Evolutionary conservation across 2,113 vertebrate genomes (phyloP), one percentile per base, ranked within the genome.

Genomic region (Seriola aureovittata): DNA sequence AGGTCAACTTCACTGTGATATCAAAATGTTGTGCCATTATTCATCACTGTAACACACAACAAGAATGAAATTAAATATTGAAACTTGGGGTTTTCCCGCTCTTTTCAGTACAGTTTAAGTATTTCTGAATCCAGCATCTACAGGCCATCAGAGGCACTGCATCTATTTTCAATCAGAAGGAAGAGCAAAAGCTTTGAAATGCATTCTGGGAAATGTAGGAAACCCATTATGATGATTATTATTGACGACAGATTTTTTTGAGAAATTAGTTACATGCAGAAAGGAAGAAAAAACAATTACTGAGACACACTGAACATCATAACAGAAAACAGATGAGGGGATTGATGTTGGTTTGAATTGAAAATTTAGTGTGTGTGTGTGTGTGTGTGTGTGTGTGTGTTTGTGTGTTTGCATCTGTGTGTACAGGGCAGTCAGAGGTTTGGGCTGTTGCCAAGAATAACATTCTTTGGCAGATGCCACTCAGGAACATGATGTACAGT

Each of bases 391-490:
- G 52, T 66, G 21, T 70, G 64, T 65, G n/a, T 66, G 73, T 32
- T 40, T 32, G 46, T 55, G 58, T 67, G 38, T 10, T 12, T 77
- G 64, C 16, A 7, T 81, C 62, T 42, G 59, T 40, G 64, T 32
- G 50, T 8, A 9, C 3, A 14, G 57, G 71, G 36, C 54, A 72
- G 73, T 66, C 75, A 23, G 48, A 38, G 79, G 46, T 70, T 58
- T 23, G 10, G 59, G 50, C 48, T n/a, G 36, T 46, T 75, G 85
- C 88, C 86, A 87, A 77, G 75, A 88, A 82, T 38, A 59, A 85
- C 88, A 93, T 93, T 93, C 85, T 91, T 91, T 94, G 90, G 91
- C 91, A 79, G 86, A 88, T 36, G 62, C 64, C 46, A 76, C 78
- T 78, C 66, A 75, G 81, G 92, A 93, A 93, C 91, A 94, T 79